Base-by-base conservation (phyloP, 2,888 invertebrate species). In the Drosophila borborema region DNA sequence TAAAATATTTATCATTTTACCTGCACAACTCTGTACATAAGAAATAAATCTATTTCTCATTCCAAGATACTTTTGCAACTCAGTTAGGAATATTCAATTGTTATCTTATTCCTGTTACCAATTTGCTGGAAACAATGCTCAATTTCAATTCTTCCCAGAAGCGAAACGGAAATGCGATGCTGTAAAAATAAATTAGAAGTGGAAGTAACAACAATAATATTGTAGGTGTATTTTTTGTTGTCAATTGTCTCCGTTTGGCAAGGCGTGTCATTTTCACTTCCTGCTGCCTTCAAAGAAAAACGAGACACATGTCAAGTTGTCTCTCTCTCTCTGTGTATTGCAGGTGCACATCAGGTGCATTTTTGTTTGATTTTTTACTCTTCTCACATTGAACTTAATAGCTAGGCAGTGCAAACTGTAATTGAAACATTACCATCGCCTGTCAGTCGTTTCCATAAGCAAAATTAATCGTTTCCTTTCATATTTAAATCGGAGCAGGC, bases 391-490 rank as follows among this genome's bases (percentile, higher is more conserved):
- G 61, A 58, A 64, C 49, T 67, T 73, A 70, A 72, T 74, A 65
- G 54, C 56, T 53, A 53, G 31, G 31, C 34, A 38, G 71, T 72
- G 46, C 28, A 46, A 40, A 14, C 36, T 62, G 64, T 64, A 85
- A 86, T 86, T 86, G 88, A 86, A 87, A 85, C 88, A 83, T 85
- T 80, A 74, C 49, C 36, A 56, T 10, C 54, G 49, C 61, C 77
- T 80, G 84, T 72, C 81, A 65, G 74, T 54, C 81, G 76, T 81
- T 86, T 82, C 67, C 74, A 79, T 65, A 63, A 56, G 81, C 77
- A 65, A 72, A 84, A 86, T 72, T 77, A 81, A 84, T 84, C 80
- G 86, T 80, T 86, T 86, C 86, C 86, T 86, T 74, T 77, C 79
- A 77, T 79, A 79, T 79, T 79, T 70, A 79, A 80, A 79, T 80